Conservation (phyloP, 2,797 vertebrate genomes). For the Diplodus sargus region DNA sequence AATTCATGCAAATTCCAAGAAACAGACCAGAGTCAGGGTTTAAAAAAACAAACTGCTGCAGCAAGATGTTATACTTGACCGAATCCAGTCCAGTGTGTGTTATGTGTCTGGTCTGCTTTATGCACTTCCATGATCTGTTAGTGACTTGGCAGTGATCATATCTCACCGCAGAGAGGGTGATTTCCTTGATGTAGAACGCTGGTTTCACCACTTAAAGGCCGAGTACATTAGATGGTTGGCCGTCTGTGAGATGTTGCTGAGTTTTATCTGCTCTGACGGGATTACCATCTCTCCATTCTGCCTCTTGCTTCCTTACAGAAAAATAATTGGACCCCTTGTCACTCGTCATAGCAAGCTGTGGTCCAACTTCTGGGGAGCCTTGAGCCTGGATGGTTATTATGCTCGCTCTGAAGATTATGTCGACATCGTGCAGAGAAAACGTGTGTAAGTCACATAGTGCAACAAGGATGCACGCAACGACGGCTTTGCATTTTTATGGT, state of each 20-base stretch:
- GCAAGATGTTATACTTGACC: background rate
- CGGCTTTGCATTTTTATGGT: constrained; percentile 33
- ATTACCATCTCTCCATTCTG: constrained; percentile 54
- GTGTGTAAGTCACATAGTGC: constrained; percentile 89
- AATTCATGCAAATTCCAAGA: constrained; percentile 41
- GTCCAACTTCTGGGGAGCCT: constrained; percentile 99
- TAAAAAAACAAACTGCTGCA: background rate
- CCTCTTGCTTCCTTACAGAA: constrained; percentile 82
- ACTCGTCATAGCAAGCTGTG: constrained; percentile 95
- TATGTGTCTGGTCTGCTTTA: constrained; percentile 33
- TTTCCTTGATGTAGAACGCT: constrained; percentile 38
- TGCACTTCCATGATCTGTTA: constrained; percentile 26
- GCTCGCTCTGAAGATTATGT: constrained; percentile 98
- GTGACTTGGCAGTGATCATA: constrained; percentile 40
- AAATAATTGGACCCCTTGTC: constrained; percentile 96
- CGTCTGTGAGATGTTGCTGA: constrained; percentile 58
- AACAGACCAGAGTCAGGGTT: constrained; percentile 19
- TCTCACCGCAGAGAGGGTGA: constrained; percentile 39
- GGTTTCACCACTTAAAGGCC: constrained; percentile 29
- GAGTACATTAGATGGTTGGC: constrained; percentile 49
- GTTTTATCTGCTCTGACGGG: constrained; percentile 68
- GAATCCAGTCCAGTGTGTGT: constrained; percentile 24
- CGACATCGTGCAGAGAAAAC: constrained; percentile 95
- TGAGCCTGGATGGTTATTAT: constrained; percentile 97
- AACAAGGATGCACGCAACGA: constrained; percentile 7